Percentiles rank a stretch among this genome's conserved stretches.
phyloP scores from a whole-genome alignment of 2,113 vertebrate species.

The Notarius quadriscutis region DNA sequence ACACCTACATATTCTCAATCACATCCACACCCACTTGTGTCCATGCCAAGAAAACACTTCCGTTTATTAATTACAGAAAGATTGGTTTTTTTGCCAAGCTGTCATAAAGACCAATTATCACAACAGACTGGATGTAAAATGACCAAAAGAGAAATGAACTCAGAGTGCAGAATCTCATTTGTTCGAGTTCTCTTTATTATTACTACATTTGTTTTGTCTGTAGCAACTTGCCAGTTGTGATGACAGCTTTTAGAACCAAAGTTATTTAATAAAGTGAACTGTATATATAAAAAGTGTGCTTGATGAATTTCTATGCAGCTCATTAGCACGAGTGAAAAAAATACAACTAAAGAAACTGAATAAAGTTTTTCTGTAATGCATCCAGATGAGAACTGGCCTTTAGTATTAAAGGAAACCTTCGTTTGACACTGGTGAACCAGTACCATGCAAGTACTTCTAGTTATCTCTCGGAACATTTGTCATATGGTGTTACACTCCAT shows the following conservation, averaged over 20 bases:
- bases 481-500: background rate
- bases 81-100: no score
- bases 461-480: background rate
- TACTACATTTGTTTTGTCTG: background rate
- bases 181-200: no score
- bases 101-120: no score
- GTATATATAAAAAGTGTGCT: background rate
- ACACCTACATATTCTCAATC: no score
- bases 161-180: no score
- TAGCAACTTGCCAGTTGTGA: background rate
- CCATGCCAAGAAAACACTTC: no score
- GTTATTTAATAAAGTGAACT: background rate
- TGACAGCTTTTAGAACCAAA: background rate
- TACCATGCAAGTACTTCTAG: background rate
- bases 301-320: background rate
- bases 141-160: no score
- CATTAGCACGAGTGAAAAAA: background rate
- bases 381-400: background rate
- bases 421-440: background rate
- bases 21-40: no score
- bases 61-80: no score
- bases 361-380: background rate
- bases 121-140: no score
- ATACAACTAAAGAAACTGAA: background rate
- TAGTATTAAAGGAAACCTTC: background rate